Base-by-base conservation (phyloP, 2,888 invertebrate genomes). In the Epistrophe eligans region DNA sequence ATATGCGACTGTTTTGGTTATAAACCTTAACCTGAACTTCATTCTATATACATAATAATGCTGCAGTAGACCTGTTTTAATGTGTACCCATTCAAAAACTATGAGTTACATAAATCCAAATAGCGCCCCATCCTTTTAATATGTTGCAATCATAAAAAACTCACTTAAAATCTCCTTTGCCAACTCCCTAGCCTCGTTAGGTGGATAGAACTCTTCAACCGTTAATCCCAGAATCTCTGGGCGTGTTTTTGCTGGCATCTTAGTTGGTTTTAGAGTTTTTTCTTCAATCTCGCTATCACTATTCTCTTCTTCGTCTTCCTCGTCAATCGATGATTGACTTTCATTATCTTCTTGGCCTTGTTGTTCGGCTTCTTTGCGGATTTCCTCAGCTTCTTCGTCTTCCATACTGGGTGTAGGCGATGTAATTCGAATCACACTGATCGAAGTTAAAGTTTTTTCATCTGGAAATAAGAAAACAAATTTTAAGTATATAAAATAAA, bases 171-270 rank as follows among this genome's bases (percentile, higher is more conserved):
- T 93, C 90, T 94, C 94, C 87, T 94, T 92, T 15, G 94, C 92
- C 71, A 93, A 90, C 88, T 91, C 83, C 62, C 91, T 91, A 13
- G 93, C 92, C 58, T 94, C 94, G 17, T 90, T 90, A 1, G 93
- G 91, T 89, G 95, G 93, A 92, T 95, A 95, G 90, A 95, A 95
- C 89, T 95, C 95, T 90, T 95, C 95, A 28, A 95, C 95, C 64
- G 95, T 95, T 6, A 95, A 92, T 66, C 95, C 95, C 2, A 95
- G 94, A 91, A 95, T 94, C 82, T 94, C 95, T 28, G 93, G 91
- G 1, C 91, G 90, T 77, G 90, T 91, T 19, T 87, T 88, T 28
- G 43, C 58, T 38, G 48, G n/a, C 3, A 43, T 50, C 15, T 85
- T 88, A 1, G 17, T 28, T 38, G 58, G 32, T 38, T 79, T 89